A percentile compares a stretch with the other conserved stretches of the same genome.
phyloP scores from a whole-genome alignment of 2,113 vertebrate genomes.

The Illadopsis cleaveri region DNA sequence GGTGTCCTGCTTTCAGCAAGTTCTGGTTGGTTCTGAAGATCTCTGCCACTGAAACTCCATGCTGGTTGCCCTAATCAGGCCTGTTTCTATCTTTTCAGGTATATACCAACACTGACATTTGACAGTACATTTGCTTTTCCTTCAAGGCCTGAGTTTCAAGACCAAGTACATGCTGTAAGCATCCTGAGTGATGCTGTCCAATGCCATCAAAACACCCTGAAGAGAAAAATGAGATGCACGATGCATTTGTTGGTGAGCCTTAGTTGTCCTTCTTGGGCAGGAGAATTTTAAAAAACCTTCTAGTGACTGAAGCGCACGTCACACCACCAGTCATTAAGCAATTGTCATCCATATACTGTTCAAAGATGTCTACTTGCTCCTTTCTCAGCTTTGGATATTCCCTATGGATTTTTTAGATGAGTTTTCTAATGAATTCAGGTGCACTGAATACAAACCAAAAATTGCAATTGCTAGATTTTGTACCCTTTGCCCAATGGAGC shows the following conservation, averaged over 20 bases:
- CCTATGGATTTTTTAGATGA: neutral
- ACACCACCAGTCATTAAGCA: neutral
- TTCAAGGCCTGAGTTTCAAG: neutral
- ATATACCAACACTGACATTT: neutral
- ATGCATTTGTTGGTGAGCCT: neutral
- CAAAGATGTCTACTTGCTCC: neutral
- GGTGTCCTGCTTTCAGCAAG: neutral
- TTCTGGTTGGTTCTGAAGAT: neutral
- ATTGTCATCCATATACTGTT: neutral
- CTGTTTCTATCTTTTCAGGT: neutral
- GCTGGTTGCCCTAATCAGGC: neutral
- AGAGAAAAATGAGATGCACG: neutral
- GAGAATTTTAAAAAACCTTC: neutral
- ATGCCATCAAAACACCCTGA: neutral
- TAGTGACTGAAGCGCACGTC: fast-evolving
- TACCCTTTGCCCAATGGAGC: neutral
- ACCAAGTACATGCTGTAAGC: neutral
- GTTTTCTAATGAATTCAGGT: neutral
- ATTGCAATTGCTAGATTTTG: neutral
- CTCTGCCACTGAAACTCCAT: neutral
- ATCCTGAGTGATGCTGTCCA: neutral
- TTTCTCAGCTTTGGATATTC: neutral
- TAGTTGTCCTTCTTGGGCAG: neutral
- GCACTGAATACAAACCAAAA: neutral
- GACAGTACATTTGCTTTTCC: neutral